Base-by-base conservation (phyloP, 2,113 vertebrate genomes). In the Osmerus mordax region DNA sequence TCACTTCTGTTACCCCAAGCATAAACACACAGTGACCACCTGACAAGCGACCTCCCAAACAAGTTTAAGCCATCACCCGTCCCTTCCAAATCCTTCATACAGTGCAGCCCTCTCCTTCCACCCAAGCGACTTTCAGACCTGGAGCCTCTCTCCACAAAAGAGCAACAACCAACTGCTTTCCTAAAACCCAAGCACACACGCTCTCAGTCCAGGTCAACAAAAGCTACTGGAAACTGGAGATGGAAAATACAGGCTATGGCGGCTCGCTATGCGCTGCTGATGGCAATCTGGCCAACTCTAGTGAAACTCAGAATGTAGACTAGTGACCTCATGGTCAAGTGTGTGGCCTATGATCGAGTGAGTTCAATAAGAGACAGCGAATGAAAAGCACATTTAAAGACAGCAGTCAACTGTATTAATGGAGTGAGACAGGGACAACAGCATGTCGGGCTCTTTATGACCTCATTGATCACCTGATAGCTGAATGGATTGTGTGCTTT, bases 41-140 rank as follows among this genome's bases (percentile, higher is more conserved):
- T 21, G n/a, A 69, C 67, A n/a, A 11, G 14, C 51, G 18, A 59
- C 74, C 69, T 29, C 32, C 64, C 73, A 66, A 75, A 47, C 7
- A 47, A 47, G 41, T 28, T 28, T 28, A 47, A 47, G 41, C 41
- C 41, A 11, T 47, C 41, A 7, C 5, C 9, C 41, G 2, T 47
- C 41, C 9, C 41, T 47, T 47, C 41, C 41, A 47, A 11, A 47
- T 47, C 41, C 41, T 47, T 11, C 41, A 75, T 70, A 78, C 74
- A 75, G 71, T 15, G 36, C 52, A 5, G 3, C 14, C n/a, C 9
- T 19, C 65, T 67, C 47, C 11, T 2, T 21, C 5, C 21, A 12
- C n/a, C 52, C 47, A 67, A 23, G 15, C 51, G 3, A 52, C 51
- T 51, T 52, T 12, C 36, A 54, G 65, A 67, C 23, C 41, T 9